Conservation (phyloP, 2,797 vertebrate species). For the Lacerta agilis region DNA sequence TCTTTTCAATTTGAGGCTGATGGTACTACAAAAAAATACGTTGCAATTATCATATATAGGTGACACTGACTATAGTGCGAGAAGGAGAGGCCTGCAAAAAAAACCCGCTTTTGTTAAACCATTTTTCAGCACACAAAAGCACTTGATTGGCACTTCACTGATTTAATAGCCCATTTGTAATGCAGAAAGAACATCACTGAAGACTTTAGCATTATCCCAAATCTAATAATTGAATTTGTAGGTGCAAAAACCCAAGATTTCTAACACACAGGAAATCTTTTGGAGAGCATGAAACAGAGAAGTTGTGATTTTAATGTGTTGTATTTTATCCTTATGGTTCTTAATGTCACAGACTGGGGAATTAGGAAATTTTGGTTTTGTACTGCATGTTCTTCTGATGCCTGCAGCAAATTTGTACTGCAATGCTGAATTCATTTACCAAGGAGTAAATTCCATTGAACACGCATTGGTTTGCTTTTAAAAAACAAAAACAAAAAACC, state of each 20-base stretch:
- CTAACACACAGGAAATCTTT: conserved; percentile 62
- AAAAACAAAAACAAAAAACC: not conserved
- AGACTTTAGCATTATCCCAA: conserved; percentile 78
- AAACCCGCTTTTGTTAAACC: conserved; percentile 78
- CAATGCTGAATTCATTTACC: not conserved
- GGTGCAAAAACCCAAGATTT: conserved; percentile 71
- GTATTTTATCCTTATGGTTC: conserved; percentile 49
- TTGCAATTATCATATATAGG: conserved; percentile 78
- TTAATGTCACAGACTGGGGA: conserved; percentile 6
- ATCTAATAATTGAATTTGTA: conserved; percentile 77
- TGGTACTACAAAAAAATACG: conserved; percentile 72
- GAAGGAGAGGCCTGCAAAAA: conserved; percentile 72
- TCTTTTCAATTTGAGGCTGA: conserved; percentile 63
- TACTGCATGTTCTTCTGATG: not conserved
- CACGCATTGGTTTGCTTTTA: not conserved
- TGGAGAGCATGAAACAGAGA: conserved; percentile 50
- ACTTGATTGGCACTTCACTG: conserved; percentile 78
- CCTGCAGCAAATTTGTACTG: not conserved
- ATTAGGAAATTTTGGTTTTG: conserved; percentile 20
- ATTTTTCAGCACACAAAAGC: conserved; percentile 76
- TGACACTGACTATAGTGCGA: conserved; percentile 68
- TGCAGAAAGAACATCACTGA: conserved; percentile 75
- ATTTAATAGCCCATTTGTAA: conserved; percentile 81
- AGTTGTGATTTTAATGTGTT: conserved; percentile 55
- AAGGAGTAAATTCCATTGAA: not conserved